Conservation (phyloP, 1,140 invertebrate species). For the Tetramorium simillimum region DNA sequence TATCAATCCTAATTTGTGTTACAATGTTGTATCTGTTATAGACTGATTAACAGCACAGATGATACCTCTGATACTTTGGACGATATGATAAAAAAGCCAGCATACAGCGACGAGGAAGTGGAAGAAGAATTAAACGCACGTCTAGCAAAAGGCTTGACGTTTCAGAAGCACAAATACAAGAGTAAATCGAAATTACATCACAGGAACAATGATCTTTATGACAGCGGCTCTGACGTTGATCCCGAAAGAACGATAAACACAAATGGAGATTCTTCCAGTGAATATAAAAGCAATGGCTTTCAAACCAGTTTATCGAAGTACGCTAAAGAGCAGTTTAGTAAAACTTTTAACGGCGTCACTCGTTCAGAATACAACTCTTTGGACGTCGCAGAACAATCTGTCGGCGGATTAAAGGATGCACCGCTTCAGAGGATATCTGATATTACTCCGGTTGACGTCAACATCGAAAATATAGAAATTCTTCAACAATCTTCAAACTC, state of each 20-base stretch:
- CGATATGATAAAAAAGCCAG: conserved; percentile 13
- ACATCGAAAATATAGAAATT: background rate
- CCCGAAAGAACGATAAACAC: conserved; percentile 50
- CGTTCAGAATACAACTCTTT: background rate
- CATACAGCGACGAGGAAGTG: conserved; percentile 16
- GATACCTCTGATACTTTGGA: conserved; percentile 47
- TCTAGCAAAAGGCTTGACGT: conserved; percentile 37
- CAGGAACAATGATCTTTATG: conserved; percentile 41
- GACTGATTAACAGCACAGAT: conserved; percentile 62
- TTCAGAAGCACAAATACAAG: conserved; percentile 45
- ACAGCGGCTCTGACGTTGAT: conserved; percentile 59
- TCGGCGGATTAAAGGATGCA: background rate
- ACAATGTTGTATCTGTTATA: conserved; percentile 31
- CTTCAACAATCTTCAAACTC: background rate
- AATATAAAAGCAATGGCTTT: conserved; percentile 38
- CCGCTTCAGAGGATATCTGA: conserved; percentile 22
- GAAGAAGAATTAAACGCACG: conserved; percentile 3
- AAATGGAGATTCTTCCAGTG: background rate
- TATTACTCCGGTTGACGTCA: background rate
- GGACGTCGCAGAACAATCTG: background rate
- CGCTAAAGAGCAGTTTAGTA: background rate
- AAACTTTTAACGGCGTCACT: background rate
- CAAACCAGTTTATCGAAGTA: conserved; percentile 24
- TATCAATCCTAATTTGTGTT: conserved; percentile 4
- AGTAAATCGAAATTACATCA: conserved; percentile 50